phyloP scores from a whole-genome alignment of 2,113 vertebrate species.

The Pachycephala philippinensis region DNA sequence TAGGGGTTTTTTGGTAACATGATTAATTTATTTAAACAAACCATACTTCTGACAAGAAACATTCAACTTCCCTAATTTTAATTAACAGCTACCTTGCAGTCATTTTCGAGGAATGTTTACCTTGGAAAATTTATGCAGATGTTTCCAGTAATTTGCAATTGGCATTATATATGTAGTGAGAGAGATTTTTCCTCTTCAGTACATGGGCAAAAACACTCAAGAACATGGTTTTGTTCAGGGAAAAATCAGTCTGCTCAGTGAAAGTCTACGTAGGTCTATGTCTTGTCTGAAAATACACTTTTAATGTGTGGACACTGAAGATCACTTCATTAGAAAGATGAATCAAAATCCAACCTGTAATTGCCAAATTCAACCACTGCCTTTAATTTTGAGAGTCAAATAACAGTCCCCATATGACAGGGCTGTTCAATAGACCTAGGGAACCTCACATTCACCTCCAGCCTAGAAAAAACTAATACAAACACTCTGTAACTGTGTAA shows the following conservation, averaged over 20 bases:
- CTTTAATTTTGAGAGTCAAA: background rate
- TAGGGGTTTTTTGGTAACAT: accelerated
- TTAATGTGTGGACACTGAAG: background rate
- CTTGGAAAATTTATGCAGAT: background rate
- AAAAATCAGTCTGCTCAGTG: background rate
- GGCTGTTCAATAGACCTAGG: background rate
- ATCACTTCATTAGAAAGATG: background rate
- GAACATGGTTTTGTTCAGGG: background rate
- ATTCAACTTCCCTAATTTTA: background rate
- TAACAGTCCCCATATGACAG: background rate
- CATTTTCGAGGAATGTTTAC: background rate
- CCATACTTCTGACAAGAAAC: background rate
- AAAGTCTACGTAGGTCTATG: background rate
- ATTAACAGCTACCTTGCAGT: background rate
- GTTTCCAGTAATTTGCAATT: background rate
- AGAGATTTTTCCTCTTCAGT: background rate
- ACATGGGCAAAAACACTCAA: background rate
- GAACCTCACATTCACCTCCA: background rate
- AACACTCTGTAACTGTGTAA: background rate
- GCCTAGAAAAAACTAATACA: background rate
- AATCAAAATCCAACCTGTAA: background rate
- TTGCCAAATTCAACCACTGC: background rate
- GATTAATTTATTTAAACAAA: background rate
- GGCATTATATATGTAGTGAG: background rate
- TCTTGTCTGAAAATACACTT: background rate